Base-by-base conservation (phyloP, 2,797 vertebrate genomes). In the Synanceia verrucosa region DNA sequence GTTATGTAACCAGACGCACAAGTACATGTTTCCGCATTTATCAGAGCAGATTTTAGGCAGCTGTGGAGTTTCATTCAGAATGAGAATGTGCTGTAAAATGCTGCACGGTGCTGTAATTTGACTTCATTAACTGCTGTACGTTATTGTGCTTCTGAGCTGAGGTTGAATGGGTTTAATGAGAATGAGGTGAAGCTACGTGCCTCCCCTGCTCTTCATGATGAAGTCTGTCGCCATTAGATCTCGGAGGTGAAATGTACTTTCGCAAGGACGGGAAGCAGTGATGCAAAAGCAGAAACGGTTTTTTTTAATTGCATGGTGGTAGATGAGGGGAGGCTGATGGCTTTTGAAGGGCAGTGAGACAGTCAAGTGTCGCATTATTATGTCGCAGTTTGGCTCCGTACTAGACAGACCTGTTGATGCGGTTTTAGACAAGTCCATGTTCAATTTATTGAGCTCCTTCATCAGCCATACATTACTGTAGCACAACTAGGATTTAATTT, bases 391-490 rank as follows among this genome's bases (percentile, higher is more conserved):
- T 71, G 71, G 66, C 65, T 72, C 18, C 37, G 53, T 3, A 70
- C 60, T 79, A 24, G 60, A 62, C 65, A n/a, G 41, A 89, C 88
- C 86, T 89, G 88, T 91, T 89, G 88, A 79, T 81, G 79, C 81
- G 36, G 71, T 66, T 78, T 66, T 23, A 41, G 29, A 19, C 0
- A 3, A 13, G 16, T 23, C 28, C 4, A 48, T 39, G 3, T 31
- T 12, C 4, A 18, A 37, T 19, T 26, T 28, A 34, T 53, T 5
- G 6, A 26, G 11, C 6, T 1, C 2, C 13, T 0, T 26, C 6
- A 59, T 4, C 41, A 43, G 2, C 11, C 10, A 24, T 16, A 28
- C 26, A 7, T 1, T 21, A 36, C 44, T 4, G 11, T 6, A 9
- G 1, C 39, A 24, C 12, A 19, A 7, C 14, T 16, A 12, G 1